Evolutionary conservation across 2,888 invertebrate genomes (phyloP).

Genomic region (Agelastica alni): DNA sequence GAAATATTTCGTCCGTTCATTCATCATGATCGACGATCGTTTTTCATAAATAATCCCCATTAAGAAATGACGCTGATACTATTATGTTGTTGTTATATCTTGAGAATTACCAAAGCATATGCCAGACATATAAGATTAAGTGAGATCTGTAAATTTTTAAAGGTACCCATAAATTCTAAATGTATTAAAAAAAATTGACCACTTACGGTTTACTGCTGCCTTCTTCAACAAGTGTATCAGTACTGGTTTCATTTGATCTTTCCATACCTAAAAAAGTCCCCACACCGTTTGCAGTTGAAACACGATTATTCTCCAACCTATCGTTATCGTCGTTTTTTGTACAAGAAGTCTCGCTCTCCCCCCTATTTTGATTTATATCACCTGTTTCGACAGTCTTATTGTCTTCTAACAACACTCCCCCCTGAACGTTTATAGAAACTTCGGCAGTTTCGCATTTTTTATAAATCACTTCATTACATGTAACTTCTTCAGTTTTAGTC

Average conservation of each 20-base stretch:
- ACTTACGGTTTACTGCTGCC: constrained; percentile 44
- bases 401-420: constrained; percentile 8
- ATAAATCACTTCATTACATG: constrained; percentile 40
- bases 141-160: no score
- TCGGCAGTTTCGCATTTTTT: constrained; percentile 37
- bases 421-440: constrained; percentile 23
- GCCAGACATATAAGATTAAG: no score
- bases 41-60: no score
- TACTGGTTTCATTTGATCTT: constrained; percentile 59
- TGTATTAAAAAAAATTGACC: not conserved
- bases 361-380: constrained; percentile 23
- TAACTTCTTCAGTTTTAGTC: constrained; percentile 29
- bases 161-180: no score
- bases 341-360: constrained; percentile 12
- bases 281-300: constrained; percentile 37
- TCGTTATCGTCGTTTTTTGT: constrained; percentile 27
- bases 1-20: no score
- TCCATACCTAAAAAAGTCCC: constrained; percentile 46
- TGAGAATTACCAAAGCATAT: no score
- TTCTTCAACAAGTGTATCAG: constrained; percentile 60
- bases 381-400: constrained; percentile 27
- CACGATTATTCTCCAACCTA: constrained; percentile 27
- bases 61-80: no score
- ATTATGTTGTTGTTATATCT: no score
- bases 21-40: no score